A percentile compares a stretch with the other conserved stretches of the same genome.
These are phyloP conservation scores for Heteromurus nitidus DNA, from an alignment of 2,888 invertebrate genomes.

Conservation along the genomic window DNA sequence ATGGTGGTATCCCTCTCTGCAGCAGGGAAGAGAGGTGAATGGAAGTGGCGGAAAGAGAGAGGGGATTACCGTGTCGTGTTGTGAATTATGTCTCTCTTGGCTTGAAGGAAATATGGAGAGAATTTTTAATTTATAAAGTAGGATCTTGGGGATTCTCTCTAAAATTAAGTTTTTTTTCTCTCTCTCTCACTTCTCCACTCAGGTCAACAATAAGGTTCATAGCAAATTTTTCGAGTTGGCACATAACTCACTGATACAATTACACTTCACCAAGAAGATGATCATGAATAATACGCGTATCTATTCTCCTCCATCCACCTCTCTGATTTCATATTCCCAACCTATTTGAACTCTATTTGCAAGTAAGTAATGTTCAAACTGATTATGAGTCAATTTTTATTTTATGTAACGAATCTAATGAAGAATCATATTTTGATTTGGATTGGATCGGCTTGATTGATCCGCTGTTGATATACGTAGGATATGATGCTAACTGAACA, in stretches of 20 bases:
- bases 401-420: too few species aligned
- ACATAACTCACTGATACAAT: neutral
- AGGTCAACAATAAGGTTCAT: slow-evolving; percentile 52
- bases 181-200: neutral
- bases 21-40: slow-evolving; percentile 19
- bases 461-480: too few species aligned
- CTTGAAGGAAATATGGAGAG: slow-evolving; percentile 64
- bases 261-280: neutral
- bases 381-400: too few species aligned
- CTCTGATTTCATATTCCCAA: too few species aligned
- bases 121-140: slow-evolving; percentile 66
- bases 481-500: too few species aligned
- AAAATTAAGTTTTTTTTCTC: slow-evolving; percentile 58
- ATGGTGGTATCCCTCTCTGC: neutral
- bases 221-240: slow-evolving; percentile 21
- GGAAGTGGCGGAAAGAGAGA: slow-evolving; percentile 26
- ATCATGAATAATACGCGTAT: slow-evolving; percentile 4
- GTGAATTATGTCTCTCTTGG: slow-evolving; percentile 63
- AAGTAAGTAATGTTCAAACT: too few species aligned
- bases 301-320: too few species aligned
- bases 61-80: slow-evolving; percentile 58
- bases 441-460: too few species aligned
- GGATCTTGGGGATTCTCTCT: slow-evolving; percentile 57
- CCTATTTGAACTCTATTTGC: too few species aligned
- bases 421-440: too few species aligned